Evolutionary conservation across 2,113 vertebrate genomes (phyloP), one percentile per base, ranked within the genome.

Genomic region (Brachyistius frenatus): DNA sequence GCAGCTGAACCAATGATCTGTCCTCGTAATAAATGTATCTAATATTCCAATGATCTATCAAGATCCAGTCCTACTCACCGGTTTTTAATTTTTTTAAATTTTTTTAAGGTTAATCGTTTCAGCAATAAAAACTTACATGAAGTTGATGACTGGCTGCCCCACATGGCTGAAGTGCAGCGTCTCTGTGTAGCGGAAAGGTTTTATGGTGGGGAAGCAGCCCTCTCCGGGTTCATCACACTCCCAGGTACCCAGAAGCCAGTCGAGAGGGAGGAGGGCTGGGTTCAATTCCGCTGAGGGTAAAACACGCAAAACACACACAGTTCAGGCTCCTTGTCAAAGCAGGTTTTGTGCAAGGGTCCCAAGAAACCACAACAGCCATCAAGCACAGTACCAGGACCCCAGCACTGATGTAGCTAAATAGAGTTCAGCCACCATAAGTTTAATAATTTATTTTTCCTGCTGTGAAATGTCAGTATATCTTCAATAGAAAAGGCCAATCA

Each of bases 221-320:
- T 96, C 94, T 0, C 98, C 97, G 0, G 96, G 96, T 0, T 96
- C 95, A 37, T 98, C 97, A 0, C 95, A 96, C 68, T 97, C 94
- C 98, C 98, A 99, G 64, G 95, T 95, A 46, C 97, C 97, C 90
- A 99, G 89, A 86, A 99, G 96, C 97, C 98, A 99, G 66, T 97
- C 96, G 4, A 99, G 92, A 2, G 97, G 95, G 15, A 95, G 92
- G 82, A 96, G 72, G 41, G 91, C 91, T 0, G 94, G 89, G 72
- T 95, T 97, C 94, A 98, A 83, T 87, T 93, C 87, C 91, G 93
- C 96, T 89, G 41, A 7, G 37, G 32, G 36, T 73, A 9, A 68
- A 85, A 68, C 47, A 85, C 11, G 36, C 72, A 9, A 68, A 85
- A 68, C 47, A 85, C 11, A 73, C 23, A 69, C 35, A 66, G 37